These are phyloP conservation scores for Lordiphosa stackelbergi DNA, from an alignment of 1,140 invertebrate genomes.

Conservation along the genomic window DNA sequence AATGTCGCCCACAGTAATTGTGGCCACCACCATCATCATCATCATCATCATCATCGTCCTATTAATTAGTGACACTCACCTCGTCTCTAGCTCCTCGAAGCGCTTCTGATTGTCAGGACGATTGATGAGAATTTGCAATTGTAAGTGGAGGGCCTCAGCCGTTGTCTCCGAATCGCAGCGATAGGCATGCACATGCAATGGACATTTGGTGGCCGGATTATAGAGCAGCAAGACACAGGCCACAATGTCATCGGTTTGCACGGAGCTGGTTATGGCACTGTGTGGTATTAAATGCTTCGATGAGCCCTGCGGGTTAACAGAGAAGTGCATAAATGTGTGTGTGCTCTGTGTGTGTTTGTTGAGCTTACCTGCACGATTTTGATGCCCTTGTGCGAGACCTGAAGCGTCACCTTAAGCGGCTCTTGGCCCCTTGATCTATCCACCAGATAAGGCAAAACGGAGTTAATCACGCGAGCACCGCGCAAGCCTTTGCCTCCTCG, in stretches of 20 bases:
- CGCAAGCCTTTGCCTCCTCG: conserved; percentile 93
- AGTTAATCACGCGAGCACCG: conserved; percentile 87
- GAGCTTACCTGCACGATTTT: conserved; percentile 89
- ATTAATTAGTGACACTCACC: conserved; percentile 49
- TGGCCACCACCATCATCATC: not conserved
- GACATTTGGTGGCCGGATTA: conserved; percentile 92
- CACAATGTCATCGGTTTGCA: conserved; percentile 92
- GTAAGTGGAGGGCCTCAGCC: conserved; percentile 88
- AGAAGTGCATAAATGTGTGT: not conserved
- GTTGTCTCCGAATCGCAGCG: conserved; percentile 96
- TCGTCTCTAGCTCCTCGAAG: conserved; percentile 86
- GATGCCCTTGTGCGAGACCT: conserved; percentile 94
- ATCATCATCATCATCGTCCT: not conserved
- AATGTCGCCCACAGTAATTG: not conserved
- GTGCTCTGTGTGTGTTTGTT: conserved; percentile 1
- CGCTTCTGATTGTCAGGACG: conserved; percentile 92
- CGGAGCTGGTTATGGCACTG: conserved; percentile 91
- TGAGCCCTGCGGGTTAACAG: conserved; percentile 78
- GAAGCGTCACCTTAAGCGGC: conserved; percentile 92
- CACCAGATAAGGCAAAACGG: conserved; percentile 90
- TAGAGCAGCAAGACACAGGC: conserved; percentile 92
- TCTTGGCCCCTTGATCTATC: conserved; percentile 90
- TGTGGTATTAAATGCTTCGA: conserved; percentile 97
- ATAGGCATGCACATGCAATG: conserved; percentile 95
- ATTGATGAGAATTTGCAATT: conserved; percentile 89